Percentiles rank a stretch among this genome's conserved stretches.
phyloP scores from a whole-genome alignment of 1,140 invertebrate genomes.

The Ostrea edulis region DNA sequence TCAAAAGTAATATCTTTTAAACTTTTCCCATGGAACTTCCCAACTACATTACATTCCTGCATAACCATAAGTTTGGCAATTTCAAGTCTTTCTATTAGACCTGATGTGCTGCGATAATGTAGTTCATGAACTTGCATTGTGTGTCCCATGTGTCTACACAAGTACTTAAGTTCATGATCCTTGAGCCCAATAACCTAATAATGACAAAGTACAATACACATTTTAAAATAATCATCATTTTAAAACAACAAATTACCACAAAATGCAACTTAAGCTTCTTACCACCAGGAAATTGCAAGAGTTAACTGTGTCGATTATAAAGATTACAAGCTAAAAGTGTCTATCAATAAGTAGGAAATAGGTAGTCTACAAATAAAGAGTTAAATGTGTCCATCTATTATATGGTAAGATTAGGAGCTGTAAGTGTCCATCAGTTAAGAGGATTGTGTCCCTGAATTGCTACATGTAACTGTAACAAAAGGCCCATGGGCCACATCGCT shows the following conservation, averaged over 20 bases:
- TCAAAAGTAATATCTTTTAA: conserved; percentile 24
- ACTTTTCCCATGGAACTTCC: conserved; percentile 28
- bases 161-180: conserved; percentile 36
- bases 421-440: too few species aligned
- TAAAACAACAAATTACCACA: too few species aligned
- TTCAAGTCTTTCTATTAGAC: conserved; percentile 44
- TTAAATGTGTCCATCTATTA: too few species aligned
- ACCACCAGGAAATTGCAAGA: too few species aligned
- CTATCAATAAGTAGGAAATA: too few species aligned
- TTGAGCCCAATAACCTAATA: conserved; percentile 45
- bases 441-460: too few species aligned
- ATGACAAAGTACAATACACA: conserved; percentile 19
- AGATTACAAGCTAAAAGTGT: background rate
- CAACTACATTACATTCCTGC: conserved; percentile 43
- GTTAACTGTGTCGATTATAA: background rate
- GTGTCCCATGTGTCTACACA: conserved; percentile 47
- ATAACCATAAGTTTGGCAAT: conserved; percentile 49
- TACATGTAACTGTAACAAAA: too few species aligned
- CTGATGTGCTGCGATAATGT: conserved; percentile 44
- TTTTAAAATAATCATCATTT: too few species aligned
- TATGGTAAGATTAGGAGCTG: background rate
- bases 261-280: too few species aligned
- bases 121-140: conserved; percentile 39
- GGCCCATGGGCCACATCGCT: too few species aligned
- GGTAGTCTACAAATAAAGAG: too few species aligned